Evolutionary conservation across 2,888 invertebrate genomes (phyloP), one percentile per base, ranked within the genome.

Genomic region (Gastrophysa polygoni): DNA sequence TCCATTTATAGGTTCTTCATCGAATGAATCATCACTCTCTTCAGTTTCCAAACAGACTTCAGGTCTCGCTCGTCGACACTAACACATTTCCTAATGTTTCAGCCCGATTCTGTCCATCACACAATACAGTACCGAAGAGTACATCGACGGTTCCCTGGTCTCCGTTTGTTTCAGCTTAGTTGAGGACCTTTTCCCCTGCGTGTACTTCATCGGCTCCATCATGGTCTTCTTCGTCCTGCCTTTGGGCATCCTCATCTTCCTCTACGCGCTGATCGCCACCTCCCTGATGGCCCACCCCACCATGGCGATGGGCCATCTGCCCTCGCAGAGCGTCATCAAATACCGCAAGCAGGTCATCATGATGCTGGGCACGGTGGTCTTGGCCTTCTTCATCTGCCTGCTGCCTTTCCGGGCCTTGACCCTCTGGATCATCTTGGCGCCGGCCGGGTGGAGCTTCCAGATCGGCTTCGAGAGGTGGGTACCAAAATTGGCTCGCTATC

Each of bases 311-410:
- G 88, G 84, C 0, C 79, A 82, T n/a, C 63, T 77, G 51, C 80
- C 80, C n/a, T 75, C 77, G n/a, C 80, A 81, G 61, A 88, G 87
- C 74, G 87, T 90, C 56, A 80, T 90, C 3, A 86, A 91, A 71
- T 91, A 92, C 76, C 86, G 92, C 57, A 91, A 90, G 73, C 91
- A 92, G 83, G 89, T 95, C 21, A 93, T 95, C 43, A 83, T 93
- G 56, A 95, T 95, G 95, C 82, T 96, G 29, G 93, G 92, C 6
- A 92, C 94, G 0, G 95, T 96, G 0, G 95, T 96, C 0, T 79
- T 94, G 24, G 92, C 93, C 52, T 97, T 96, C 82, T 96, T 97
- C 81, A 82, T 95, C 56, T 96, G 95, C 77, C 85, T 96, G 46
- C 82, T 96, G 63, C 96, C 96, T 0, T 95, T 96, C 80, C 88